Evolutionary conservation across 2,797 vertebrate species (phyloP).

Genomic region (Typhlichthys eigenmanni): DNA sequence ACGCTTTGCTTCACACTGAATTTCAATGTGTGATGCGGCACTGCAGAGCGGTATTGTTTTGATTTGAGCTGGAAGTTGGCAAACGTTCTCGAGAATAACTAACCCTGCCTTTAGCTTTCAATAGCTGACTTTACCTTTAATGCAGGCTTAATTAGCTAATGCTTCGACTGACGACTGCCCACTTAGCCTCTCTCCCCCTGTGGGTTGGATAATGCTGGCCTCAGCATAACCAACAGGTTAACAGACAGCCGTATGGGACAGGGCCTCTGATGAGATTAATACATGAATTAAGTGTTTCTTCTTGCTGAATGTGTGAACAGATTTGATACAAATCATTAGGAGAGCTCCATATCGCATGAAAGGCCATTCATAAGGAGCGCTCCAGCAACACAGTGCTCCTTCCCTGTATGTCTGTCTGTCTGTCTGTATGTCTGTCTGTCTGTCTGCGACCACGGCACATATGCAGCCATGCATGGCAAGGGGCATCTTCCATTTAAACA

Average conservation of each 20-base stretch:
- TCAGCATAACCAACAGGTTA: conserved; percentile 38
- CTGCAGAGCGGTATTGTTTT: too few species aligned
- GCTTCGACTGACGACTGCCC: conserved; percentile 28
- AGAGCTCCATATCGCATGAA: conserved; percentile 17
- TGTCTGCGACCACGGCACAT: neutral
- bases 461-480: conserved; percentile 8
- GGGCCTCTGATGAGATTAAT: conserved; percentile 44
- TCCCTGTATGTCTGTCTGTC: conserved; percentile 6
- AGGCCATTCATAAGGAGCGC: conserved; percentile 38
- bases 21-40: too few species aligned
- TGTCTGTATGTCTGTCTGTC: conserved; percentile 14
- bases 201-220: conserved; percentile 31
- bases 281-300: conserved; percentile 41
- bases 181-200: neutral
- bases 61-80: too few species aligned
- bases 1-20: conserved; percentile 2
- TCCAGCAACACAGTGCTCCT: conserved; percentile 29
- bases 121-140: conserved; percentile 18
- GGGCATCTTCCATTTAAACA: conserved; percentile 12
- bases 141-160: conserved; percentile 59
- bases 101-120: too few species aligned
- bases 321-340: conserved; percentile 37
- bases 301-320: conserved; percentile 18
- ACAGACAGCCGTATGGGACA: conserved; percentile 25
- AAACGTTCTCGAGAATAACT: too few species aligned